Evolutionary conservation across 2,797 vertebrate genomes (phyloP), one percentile per base, ranked within the genome.

Genomic region (Gobionotothen gibberifrons): DNA sequence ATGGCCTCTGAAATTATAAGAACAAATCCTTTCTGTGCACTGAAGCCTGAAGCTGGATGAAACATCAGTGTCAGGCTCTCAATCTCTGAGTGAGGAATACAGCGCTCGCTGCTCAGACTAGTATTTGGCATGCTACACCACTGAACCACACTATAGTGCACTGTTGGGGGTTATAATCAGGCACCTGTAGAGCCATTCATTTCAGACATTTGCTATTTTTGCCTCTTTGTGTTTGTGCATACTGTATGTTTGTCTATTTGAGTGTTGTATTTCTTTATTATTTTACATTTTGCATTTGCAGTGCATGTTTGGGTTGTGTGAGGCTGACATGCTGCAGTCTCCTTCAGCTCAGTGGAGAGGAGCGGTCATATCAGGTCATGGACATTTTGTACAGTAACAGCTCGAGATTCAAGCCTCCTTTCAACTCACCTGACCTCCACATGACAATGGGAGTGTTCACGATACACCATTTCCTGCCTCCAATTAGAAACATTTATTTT

Each of bases 1-100:
- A 86, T 86, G 78, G 76, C 67, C 69, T 82, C 67, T 76, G 73
- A 89, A 91, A 90, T 90, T 64, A 88, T 87, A 77, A 72, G 57
- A 54, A 81, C 82, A 80, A 69, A 69, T 80, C 81, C 86, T 86
- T 72, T 85, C 66, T 43, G 57, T 78, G 68, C 71, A 66, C 46
- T 81, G 77, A 76, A 78, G 82, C 76, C 74, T 68, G 75, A 78
- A 86, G 82, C 85, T 58, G 82, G 81, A 78, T 85, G 78, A 86
- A 80, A 80, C 74, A 66, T 85, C 82, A 69, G 78, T 66, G 73
- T 56, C 76, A 69, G 65, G 26, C 76, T 81, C 70, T 83, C 76
- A 81, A 77, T 74, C 74, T 83, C 52, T 74, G 87, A 81, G 69
- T 70, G 78, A 77, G 58, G 47, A 67, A 63, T 73, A 48, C 70